phyloP scores from a whole-genome alignment of 2,797 vertebrate genomes.

The Cyprinella venusta region DNA sequence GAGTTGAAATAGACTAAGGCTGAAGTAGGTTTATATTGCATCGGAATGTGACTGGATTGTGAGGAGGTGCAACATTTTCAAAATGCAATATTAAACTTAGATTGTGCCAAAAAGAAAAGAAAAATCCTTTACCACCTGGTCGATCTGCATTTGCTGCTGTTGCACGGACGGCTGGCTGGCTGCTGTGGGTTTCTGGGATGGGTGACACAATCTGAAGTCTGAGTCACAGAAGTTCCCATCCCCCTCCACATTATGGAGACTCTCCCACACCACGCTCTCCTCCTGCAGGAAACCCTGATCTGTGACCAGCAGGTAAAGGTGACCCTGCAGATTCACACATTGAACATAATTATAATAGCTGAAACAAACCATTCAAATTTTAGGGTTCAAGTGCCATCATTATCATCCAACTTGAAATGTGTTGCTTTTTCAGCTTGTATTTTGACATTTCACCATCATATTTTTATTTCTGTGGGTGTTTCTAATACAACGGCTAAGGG shows the following conservation, averaged over 20 bases:
- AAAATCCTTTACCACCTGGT: conserved; percentile 78
- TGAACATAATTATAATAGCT: background rate
- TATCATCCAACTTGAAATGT: background rate
- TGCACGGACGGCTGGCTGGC: conserved; percentile 56
- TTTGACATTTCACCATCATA: background rate
- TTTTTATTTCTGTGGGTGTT: background rate
- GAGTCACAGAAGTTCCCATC: conserved; percentile 95
- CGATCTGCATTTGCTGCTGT: conserved; percentile 84
- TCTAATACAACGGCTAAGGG: background rate
- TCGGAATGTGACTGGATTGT: background rate
- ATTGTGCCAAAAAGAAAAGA: conserved; percentile 1
- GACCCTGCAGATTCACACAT: conserved; percentile 76
- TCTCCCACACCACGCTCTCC: conserved; percentile 90
- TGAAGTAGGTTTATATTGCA: background rate
- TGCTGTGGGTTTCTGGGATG: conserved; percentile 69
- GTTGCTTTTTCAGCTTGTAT: background rate
- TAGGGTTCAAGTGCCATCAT: background rate
- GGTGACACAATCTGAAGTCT: conserved; percentile 85
- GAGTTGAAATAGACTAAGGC: no score
- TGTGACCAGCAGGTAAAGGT: conserved; percentile 93
- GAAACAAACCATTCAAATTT: background rate
- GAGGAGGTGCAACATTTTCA: background rate
- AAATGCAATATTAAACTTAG: background rate
- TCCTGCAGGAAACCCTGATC: conserved; percentile 95
- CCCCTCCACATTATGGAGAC: conserved; percentile 91